These are phyloP conservation scores for Pteropus alecto DNA, from an alignment of 2,113 vertebrate species.

Conservation along the genomic window DNA sequence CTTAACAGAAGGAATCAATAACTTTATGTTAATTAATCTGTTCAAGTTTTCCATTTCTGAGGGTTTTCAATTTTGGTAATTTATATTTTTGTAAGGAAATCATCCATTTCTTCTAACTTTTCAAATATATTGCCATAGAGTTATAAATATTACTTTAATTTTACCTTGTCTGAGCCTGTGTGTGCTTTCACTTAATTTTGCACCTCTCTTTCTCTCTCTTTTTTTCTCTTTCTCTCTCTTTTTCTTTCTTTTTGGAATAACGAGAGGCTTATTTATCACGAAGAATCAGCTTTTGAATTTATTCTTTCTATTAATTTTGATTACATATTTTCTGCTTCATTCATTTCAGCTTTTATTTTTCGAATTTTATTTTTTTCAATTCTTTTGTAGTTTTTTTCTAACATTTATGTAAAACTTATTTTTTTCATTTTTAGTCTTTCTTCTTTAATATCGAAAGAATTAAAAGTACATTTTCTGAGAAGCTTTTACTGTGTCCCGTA, in stretches of 20 bases:
- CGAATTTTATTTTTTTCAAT: not conserved
- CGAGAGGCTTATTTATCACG: not conserved
- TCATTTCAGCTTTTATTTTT: not conserved
- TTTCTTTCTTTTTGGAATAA: not conserved
- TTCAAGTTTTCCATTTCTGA: not conserved
- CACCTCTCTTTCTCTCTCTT: not conserved
- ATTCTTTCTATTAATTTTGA: not conserved
- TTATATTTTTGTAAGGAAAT: constrained; percentile 22
- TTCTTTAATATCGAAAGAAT: not conserved
- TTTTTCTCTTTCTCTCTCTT: too few relatives aligned
- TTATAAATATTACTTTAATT: not conserved
- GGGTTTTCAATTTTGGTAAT: not conserved
- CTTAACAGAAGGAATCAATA: not conserved
- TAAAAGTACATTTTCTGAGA: not conserved
- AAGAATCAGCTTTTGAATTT: not conserved
- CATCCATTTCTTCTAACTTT: not conserved
- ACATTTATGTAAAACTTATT: not conserved
- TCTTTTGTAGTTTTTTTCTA: not conserved
- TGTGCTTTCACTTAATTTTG: not conserved
- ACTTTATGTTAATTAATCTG: not conserved
- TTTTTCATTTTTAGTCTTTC: not conserved
- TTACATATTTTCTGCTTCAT: not conserved
- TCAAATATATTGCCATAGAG: not conserved
- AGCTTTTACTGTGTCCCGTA: not conserved
- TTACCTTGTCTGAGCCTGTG: not conserved